phyloP scores from a whole-genome alignment of 2,113 vertebrate genomes.

The Eulemur macaco region DNA sequence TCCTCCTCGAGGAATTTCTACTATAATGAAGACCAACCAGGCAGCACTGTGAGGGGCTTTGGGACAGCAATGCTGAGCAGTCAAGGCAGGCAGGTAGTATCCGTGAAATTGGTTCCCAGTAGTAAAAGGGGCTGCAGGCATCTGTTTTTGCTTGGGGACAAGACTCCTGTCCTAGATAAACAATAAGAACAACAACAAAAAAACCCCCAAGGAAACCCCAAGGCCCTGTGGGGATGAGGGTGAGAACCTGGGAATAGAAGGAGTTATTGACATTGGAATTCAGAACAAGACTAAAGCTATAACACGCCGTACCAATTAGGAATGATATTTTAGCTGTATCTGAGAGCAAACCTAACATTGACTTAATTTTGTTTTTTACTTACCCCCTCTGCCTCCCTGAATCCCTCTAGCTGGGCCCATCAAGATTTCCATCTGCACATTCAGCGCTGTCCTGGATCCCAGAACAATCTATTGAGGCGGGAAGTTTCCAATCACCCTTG shows the following conservation, averaged over 20 bases:
- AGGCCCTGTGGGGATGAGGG: neutral
- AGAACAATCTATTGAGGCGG: neutral
- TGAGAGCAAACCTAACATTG: neutral
- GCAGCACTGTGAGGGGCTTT: neutral
- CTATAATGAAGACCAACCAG: slow-evolving; percentile 25
- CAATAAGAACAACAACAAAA: neutral
- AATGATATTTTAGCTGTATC: neutral
- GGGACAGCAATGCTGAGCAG: neutral
- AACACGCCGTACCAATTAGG: neutral
- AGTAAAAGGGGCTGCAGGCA: neutral
- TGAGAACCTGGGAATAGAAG: neutral
- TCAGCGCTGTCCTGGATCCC: neutral
- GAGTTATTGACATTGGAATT: neutral
- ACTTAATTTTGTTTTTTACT: neutral
- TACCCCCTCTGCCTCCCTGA: neutral
- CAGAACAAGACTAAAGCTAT: neutral
- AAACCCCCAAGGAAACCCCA: neutral
- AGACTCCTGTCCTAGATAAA: slow-evolving; percentile 23
- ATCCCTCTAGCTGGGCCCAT: neutral
- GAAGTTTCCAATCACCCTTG: neutral
- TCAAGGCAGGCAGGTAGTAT: neutral
- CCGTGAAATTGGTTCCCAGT: slow-evolving; percentile 23
- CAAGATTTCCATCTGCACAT: neutral
- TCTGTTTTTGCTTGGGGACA: neutral
- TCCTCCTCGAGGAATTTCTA: slow-evolving; percentile 40